Evolutionary conservation across 2,113 vertebrate species (phyloP).

Genomic region (Stomatorhinus ivindoensis): DNA sequence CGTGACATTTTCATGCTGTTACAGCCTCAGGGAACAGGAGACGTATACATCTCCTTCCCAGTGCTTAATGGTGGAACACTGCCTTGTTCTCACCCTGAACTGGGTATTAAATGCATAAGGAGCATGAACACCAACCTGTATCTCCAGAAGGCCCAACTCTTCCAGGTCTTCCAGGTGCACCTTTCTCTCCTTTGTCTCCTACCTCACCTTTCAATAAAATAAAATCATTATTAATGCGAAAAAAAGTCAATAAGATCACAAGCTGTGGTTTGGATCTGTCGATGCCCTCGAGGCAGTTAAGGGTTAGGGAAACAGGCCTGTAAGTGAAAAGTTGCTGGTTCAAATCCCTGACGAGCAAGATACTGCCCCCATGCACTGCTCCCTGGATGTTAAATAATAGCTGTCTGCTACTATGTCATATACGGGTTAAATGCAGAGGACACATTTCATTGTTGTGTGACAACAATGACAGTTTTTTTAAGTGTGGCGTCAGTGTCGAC

Average conservation of each 20-base stretch:
- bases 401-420: too few relatives aligned
- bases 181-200: slow-evolving; percentile 88
- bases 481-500: neutral
- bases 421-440: too few relatives aligned
- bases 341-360: too few relatives aligned
- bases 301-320: too few relatives aligned
- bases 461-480: too few relatives aligned
- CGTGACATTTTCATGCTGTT: neutral
- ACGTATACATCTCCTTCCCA: neutral
- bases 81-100: neutral
- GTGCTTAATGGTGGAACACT: neutral
- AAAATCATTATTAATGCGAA: neutral
- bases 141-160: slow-evolving; percentile 86
- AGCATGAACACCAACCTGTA: slow-evolving; percentile 60
- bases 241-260: neutral
- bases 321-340: too few relatives aligned
- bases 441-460: too few relatives aligned
- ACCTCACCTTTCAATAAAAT: slow-evolving; percentile 66
- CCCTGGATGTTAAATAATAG: too few relatives aligned
- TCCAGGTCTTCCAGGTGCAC: slow-evolving; percentile 80
- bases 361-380: too few relatives aligned
- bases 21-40: neutral
- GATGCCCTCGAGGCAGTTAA: too few relatives aligned
- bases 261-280: neutral
- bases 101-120: neutral